Conservation (phyloP, 2,113 vertebrate species). For the Myiagra hebetior region DNA sequence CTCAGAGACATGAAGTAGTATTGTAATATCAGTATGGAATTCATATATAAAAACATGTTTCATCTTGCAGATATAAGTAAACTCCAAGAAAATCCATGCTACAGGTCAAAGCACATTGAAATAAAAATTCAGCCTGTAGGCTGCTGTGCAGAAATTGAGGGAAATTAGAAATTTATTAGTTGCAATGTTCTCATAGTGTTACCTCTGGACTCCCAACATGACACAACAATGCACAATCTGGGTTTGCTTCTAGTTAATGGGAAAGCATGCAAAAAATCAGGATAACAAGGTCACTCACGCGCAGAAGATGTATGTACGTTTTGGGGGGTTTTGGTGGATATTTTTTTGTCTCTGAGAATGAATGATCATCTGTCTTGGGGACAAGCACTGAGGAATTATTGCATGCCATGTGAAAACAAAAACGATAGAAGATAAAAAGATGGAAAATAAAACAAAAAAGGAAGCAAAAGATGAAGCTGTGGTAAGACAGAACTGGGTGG, state of each 20-base stretch:
- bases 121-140: background rate
- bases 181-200: background rate
- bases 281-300: background rate
- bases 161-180: background rate
- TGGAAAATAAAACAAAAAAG: background rate
- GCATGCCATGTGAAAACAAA: background rate
- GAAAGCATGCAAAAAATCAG: background rate
- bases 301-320: background rate
- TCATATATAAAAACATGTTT: background rate
- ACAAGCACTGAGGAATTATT: background rate
- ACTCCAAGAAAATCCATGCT: background rate
- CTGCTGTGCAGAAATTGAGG: background rate
- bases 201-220: background rate
- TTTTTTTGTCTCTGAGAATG: background rate
- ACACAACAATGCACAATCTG: background rate
- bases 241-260: background rate
- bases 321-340: background rate
- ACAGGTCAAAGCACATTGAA: background rate
- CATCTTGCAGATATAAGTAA: background rate
- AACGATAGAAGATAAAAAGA: background rate
- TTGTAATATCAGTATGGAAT: background rate
- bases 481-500: background rate
- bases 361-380: background rate
- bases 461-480: background rate
- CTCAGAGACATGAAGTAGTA: background rate